A percentile compares a stretch with the other conserved stretches of the same genome.
phyloP scores from a whole-genome alignment of 2,888 invertebrate species.

The Phyto melanocephala region DNA sequence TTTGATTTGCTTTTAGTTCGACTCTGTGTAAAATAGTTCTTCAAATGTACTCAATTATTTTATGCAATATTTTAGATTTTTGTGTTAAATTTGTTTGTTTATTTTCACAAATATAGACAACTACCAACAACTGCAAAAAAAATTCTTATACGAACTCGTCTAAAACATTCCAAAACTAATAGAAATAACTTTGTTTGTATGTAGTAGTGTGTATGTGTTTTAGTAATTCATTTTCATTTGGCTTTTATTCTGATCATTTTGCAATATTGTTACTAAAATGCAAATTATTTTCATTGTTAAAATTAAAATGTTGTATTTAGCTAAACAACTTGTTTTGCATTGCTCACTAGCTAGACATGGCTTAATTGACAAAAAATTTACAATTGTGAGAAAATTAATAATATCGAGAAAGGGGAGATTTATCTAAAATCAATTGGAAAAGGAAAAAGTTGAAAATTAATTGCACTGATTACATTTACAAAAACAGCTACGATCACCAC shows the following conservation, averaged over 20 bases:
- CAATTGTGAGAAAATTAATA: too few species aligned
- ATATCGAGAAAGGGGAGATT: too few species aligned
- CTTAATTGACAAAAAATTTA: background rate
- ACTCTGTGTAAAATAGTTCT: background rate
- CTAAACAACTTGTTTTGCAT: background rate
- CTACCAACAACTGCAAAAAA: background rate
- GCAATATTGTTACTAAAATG: conserved; percentile 32
- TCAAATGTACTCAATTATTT: conserved; percentile 10
- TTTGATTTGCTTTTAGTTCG: too few species aligned
- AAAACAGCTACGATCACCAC: too few species aligned
- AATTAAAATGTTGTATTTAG: conserved; percentile 49
- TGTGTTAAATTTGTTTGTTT: background rate
- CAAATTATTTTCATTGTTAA: conserved; percentile 54
- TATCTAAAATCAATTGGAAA: too few species aligned
- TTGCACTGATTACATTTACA: too few species aligned
- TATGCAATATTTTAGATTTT: conserved; percentile 4
- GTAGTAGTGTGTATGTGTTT: background rate
- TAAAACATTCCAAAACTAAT: conserved; percentile 56
- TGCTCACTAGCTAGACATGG: background rate
- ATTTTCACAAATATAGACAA: background rate
- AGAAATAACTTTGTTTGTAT: background rate
- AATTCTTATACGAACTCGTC: conserved; percentile 29
- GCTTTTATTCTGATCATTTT: conserved; percentile 26
- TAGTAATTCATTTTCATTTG: conserved; percentile 19
- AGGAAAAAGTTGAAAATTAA: too few species aligned